Base-by-base conservation (phyloP, 92 coral and sea anemone species). In the Parazoanthus darwini region DNA sequence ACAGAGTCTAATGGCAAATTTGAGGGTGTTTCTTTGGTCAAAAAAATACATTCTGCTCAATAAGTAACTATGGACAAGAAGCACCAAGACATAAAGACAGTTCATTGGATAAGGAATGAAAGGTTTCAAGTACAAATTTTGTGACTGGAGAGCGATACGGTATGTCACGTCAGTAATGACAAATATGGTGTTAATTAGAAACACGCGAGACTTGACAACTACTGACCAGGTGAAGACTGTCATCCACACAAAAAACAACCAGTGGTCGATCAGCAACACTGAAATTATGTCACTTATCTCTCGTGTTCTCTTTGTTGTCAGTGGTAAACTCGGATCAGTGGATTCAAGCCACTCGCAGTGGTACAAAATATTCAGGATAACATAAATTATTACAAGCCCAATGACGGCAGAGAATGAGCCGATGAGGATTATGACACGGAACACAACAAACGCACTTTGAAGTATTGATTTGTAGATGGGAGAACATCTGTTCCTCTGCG, bases 141-240 rank as follows among this genome's bases (percentile, higher is more conserved):
- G 50, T 77, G 81, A 38, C 11, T 43, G 81, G 26, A 77, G 81
- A 46, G n/a, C 35, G 50, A 77, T 77, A 39, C 81, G 81, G 54
- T 77, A 77, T 43, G 81, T 77, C 50, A 23, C 13, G 56, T 77
- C 81, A 4, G 56, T 42, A 46, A 77, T n/a, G 23, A n/a, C 26
- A 26, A 77, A 77, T 77, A 77, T 23, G 50, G 56, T 43, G 81
- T 77, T 39, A 1, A 77, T 14, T 4, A 43, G 56, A 11, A 77
- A 6, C 54, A 44, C 56, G n/a, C 81, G 81, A 77, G 81, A 77
- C 35, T 77, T 77, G 56, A 44, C 50, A 46, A 77, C 6, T 15
- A 58, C 81, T 8, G 46, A 8, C 56, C 81, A 77, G 58, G 81
- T 77, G 16, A 77, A 77, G 29, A 51, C 16, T 51, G 58, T 51